Conservation (phyloP, 2,797 vertebrate genomes). For the Lagorchestes hirsutus region DNA sequence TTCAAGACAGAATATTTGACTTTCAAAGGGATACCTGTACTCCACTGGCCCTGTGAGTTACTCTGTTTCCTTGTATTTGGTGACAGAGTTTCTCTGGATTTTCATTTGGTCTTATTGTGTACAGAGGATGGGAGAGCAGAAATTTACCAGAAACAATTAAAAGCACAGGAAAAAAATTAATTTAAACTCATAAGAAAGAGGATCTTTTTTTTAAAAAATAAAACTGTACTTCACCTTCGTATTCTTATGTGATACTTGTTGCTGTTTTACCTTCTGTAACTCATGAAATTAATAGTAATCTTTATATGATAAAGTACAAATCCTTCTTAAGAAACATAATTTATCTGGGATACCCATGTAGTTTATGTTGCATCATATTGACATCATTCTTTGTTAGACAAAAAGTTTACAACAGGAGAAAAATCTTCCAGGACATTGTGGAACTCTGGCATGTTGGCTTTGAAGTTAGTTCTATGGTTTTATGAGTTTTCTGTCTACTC, state of each 20-base stretch:
- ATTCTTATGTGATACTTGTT: neutral
- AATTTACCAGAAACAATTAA: neutral
- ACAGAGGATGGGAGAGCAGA: neutral
- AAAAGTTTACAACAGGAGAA: neutral
- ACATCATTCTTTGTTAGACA: neutral
- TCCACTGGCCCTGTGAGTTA: rapidly evolving
- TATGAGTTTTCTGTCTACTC: neutral
- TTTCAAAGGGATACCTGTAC: neutral
- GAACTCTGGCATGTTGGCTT: neutral
- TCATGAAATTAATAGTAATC: neutral
- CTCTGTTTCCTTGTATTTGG: neutral
- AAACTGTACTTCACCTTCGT: neutral
- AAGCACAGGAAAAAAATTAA: neutral
- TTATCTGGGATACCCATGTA: neutral
- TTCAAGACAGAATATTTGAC: neutral
- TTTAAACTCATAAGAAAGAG: neutral
- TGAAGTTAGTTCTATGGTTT: neutral
- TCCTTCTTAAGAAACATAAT: neutral
- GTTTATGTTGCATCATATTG: neutral
- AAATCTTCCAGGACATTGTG: neutral
- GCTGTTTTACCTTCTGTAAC: neutral
- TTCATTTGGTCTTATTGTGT: neutral
- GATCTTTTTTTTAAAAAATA: neutral
- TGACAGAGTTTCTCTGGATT: neutral
- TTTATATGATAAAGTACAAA: neutral